phyloP scores from a whole-genome alignment of 30 jellyfish, hydroid and myxozoan genomes.

The Aurelia aurita region DNA sequence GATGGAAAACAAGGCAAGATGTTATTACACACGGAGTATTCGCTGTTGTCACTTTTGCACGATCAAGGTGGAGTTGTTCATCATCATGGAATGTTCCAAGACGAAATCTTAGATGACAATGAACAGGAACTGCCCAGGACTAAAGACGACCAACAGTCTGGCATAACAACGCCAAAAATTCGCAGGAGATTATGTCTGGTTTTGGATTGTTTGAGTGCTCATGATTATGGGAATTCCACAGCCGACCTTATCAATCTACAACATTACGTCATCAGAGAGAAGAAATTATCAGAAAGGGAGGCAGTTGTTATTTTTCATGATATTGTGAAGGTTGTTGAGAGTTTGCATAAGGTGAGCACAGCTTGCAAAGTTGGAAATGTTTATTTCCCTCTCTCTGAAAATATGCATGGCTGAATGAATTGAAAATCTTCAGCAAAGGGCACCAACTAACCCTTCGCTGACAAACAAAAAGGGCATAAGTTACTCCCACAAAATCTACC shows the following conservation, averaged over 20 bases:
- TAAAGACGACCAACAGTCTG: slow-evolving; percentile 22
- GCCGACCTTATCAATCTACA: slow-evolving; percentile 91
- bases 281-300: slow-evolving; percentile 87
- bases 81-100: slow-evolving; percentile 96
- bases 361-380: too few species aligned
- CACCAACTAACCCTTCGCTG: too few species aligned
- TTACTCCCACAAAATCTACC: too few species aligned
- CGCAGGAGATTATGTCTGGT: slow-evolving; percentile 91
- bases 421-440: too few species aligned
- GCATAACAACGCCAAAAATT: slow-evolving; percentile 38
- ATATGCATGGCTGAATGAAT: too few species aligned
- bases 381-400: too few species aligned
- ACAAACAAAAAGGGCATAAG: too few species aligned
- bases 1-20: slow-evolving; percentile 96
- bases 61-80: slow-evolving; percentile 95
- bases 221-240: slow-evolving; percentile 78
- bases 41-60: slow-evolving; percentile 85
- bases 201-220: slow-evolving; percentile 92
- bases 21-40: slow-evolving; percentile 92
- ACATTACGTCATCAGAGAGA: slow-evolving; percentile 93
- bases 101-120: slow-evolving; percentile 78
- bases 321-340: slow-evolving; percentile 83
- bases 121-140: slow-evolving; percentile 60
- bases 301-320: slow-evolving; percentile 89
- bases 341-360: slow-evolving; percentile 78